Evolutionary conservation across 2,113 vertebrate genomes (phyloP).

Genomic region (Trogon surrucura): DNA sequence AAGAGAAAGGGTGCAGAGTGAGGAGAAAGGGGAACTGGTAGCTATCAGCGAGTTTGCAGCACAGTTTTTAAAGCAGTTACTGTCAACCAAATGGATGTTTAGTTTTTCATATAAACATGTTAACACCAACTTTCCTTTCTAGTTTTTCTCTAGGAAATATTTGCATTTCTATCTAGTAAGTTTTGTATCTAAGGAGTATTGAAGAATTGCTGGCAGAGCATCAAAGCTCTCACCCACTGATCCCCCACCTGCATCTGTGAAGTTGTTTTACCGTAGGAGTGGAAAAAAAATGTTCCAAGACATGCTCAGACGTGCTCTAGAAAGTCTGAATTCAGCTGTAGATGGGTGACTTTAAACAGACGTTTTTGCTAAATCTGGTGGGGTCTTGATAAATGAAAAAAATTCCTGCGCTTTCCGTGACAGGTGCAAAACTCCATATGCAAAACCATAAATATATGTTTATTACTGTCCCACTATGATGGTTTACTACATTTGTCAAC

Average conservation of each 20-base stretch:
- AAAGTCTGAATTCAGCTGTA: not conserved
- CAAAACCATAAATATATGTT: not conserved
- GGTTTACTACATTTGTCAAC: slow-evolving; percentile 35
- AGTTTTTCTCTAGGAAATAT: not conserved
- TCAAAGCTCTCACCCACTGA: not conserved
- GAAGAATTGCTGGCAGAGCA: not conserved
- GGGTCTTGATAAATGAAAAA: not conserved
- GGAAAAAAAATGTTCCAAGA: not conserved
- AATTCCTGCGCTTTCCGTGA: not conserved
- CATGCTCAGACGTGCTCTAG: not conserved
- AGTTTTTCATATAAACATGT: not conserved
- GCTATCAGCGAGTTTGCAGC: slow-evolving; percentile 1
- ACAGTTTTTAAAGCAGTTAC: slow-evolving; percentile 17
- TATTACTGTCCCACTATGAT: not conserved
- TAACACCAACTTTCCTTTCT: slow-evolving; percentile 5
- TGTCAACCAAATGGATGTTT: not conserved
- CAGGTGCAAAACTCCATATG: slow-evolving; percentile 9
- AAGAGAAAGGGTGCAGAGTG: not conserved
- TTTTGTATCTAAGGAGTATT: not conserved
- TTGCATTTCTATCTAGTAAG: not conserved
- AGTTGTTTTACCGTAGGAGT: not conserved
- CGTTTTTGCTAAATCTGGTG: not conserved
- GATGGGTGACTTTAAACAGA: not conserved
- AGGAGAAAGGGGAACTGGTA: not conserved
- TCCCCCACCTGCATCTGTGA: not conserved